Conservation (phyloP, 2,797 vertebrate genomes). For the Diceros bicornis region DNA sequence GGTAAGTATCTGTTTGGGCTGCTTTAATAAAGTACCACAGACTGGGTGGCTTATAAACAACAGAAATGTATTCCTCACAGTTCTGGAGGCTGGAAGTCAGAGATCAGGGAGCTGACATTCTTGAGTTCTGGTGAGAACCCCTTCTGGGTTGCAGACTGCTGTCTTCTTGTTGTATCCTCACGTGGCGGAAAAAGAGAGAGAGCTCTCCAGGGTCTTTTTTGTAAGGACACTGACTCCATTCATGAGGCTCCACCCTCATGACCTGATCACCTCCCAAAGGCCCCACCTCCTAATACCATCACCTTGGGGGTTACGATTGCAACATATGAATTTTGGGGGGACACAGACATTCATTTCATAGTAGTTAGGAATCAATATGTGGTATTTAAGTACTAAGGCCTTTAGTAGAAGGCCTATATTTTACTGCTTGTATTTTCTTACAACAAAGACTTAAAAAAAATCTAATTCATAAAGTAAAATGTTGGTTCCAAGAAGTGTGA, state of each 20-base stretch:
- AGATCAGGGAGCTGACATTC: not conserved
- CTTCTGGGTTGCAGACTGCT: not conserved
- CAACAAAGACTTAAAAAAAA: not conserved
- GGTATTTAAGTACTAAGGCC: not conserved
- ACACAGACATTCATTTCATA: not conserved
- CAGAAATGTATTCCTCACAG: not conserved
- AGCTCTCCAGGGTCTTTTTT: not conserved
- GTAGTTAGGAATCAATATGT: not conserved
- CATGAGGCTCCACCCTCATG: not conserved
- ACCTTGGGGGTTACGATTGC: not conserved
- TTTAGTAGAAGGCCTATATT: not conserved
- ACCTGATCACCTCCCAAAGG: not conserved
- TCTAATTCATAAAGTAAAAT: constrained; percentile 25
- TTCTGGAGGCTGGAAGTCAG: not conserved
- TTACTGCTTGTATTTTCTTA: constrained; percentile 51
- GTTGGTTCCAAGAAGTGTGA: not conserved
- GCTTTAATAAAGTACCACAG: not conserved
- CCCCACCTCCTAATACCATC: not conserved
- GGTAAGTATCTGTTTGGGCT: not conserved
- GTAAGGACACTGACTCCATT: not conserved
- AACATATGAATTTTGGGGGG: not conserved
- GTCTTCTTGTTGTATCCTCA: not conserved
- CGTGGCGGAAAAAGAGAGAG: not conserved
- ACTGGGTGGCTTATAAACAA: not conserved
- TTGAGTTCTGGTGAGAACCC: not conserved